Percentiles rank a stretch among this genome's conserved stretches.
phyloP scores from a whole-genome alignment of 1,140 invertebrate species.

The Calephelis nemesis region DNA sequence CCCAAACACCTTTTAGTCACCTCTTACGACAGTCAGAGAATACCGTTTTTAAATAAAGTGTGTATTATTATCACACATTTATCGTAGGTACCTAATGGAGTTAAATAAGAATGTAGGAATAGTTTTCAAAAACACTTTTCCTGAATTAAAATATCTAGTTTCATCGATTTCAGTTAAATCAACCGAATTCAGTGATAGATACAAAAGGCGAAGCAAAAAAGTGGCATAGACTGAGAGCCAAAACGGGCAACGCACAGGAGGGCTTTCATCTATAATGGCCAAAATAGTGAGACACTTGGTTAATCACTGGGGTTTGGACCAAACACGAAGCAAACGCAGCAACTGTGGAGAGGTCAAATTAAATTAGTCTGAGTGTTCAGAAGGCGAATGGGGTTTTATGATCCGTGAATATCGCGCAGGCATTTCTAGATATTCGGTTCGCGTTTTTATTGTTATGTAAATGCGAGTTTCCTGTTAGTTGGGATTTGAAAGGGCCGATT shows the following conservation, averaged over 20 bases:
- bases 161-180: neutral
- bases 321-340: constrained; percentile 25
- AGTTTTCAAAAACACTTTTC: no score
- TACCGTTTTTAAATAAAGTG: no score
- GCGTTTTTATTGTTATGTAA: constrained; percentile 79
- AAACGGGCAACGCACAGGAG: constrained; percentile 54
- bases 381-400: constrained; percentile 71
- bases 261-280: constrained; percentile 51
- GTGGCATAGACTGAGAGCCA: constrained; percentile 35
- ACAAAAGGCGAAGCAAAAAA: constrained; percentile 28
- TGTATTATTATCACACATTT: no score
- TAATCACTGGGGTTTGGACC: constrained; percentile 31
- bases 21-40: no score
- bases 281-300: constrained; percentile 56
- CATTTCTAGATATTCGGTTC: constrained; percentile 77
- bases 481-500: constrained; percentile 21
- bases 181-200: neutral
- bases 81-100: no score
- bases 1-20: no score
- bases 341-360: constrained; percentile 49
- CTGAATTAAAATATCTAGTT: neutral
- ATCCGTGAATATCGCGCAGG: constrained; percentile 76
- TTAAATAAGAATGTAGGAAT: no score
- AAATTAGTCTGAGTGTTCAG: constrained; percentile 55
- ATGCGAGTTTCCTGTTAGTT: constrained; percentile 60